phyloP scores from a whole-genome alignment of 92 coral and sea anemone species.

The Blastomussa wellsi region DNA sequence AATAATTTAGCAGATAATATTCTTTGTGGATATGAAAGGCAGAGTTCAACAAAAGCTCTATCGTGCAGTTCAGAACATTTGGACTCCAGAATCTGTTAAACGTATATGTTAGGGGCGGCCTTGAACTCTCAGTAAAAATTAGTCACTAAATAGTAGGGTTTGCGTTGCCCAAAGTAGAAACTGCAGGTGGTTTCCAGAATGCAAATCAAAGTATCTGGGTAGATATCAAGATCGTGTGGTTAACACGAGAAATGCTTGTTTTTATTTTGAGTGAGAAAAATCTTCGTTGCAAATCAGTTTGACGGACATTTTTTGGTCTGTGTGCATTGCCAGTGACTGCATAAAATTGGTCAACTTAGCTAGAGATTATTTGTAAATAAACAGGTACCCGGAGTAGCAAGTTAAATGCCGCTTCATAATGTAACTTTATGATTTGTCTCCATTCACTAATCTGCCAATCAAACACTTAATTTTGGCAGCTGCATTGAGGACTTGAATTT shows the following conservation, averaged over 20 bases:
- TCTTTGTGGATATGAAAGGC: background rate
- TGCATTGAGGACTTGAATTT: background rate
- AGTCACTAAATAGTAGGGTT: background rate
- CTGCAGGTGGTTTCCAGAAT: background rate
- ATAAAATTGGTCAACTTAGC: background rate
- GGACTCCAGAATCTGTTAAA: background rate
- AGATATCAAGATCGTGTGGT: background rate
- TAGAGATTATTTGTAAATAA: constrained; percentile 16
- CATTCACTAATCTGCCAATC: constrained; percentile 21
- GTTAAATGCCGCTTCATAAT: background rate
- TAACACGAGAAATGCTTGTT: background rate
- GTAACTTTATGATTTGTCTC: background rate
- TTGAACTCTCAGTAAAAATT: background rate
- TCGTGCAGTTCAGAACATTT: background rate
- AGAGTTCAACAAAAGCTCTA: background rate
- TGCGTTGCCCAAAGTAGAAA: background rate
- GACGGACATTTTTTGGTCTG: background rate
- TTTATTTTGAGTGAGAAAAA: background rate
- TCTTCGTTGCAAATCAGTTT: background rate
- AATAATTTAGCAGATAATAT: background rate
- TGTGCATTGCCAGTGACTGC: background rate
- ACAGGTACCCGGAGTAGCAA: background rate
- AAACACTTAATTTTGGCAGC: background rate
- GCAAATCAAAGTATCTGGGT: constrained; percentile 1
- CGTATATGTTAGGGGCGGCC: background rate